These are phyloP conservation scores for Exephanes ischioxanthus DNA, from an alignment of 2,888 invertebrate genomes.

Conservation along the genomic window DNA sequence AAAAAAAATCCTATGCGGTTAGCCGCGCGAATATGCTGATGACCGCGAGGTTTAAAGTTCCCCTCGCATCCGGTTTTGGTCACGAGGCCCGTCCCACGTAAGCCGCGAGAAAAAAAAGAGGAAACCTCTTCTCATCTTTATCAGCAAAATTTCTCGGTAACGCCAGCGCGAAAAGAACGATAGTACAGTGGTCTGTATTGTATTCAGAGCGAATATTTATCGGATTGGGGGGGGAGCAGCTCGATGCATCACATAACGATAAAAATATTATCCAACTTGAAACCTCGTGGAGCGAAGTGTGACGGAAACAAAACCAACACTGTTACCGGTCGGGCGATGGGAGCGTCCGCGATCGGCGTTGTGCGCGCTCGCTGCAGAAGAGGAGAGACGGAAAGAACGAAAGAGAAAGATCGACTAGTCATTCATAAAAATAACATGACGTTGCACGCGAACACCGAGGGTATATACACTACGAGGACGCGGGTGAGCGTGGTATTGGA, in stretches of 20 bases:
- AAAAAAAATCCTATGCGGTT: background rate
- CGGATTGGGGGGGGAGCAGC: background rate
- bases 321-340: background rate
- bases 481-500: conserved; percentile 13
- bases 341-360: background rate
- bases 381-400: conserved; percentile 53
- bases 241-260: background rate
- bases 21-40: background rate
- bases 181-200: background rate
- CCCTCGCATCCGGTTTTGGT: conserved; percentile 47
- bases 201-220: background rate
- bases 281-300: background rate
- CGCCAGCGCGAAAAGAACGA: background rate
- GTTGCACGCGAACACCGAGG: conserved; percentile 64
- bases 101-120: conserved; percentile 20
- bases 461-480: conserved; percentile 60
- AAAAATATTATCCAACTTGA: background rate
- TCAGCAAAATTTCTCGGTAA: conserved; percentile 10
- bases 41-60: conserved; percentile 14
- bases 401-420: conserved; percentile 74
- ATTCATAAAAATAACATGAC: conserved; percentile 83
- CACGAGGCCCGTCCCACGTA: conserved; percentile 42
- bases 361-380: conserved; percentile 24
- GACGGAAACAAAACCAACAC: conserved; percentile 10
- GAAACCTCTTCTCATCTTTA: conserved; percentile 12